These are phyloP conservation scores for Stegodyphus dumicola DNA, from an alignment of 1,140 invertebrate genomes.

Conservation along the genomic window DNA sequence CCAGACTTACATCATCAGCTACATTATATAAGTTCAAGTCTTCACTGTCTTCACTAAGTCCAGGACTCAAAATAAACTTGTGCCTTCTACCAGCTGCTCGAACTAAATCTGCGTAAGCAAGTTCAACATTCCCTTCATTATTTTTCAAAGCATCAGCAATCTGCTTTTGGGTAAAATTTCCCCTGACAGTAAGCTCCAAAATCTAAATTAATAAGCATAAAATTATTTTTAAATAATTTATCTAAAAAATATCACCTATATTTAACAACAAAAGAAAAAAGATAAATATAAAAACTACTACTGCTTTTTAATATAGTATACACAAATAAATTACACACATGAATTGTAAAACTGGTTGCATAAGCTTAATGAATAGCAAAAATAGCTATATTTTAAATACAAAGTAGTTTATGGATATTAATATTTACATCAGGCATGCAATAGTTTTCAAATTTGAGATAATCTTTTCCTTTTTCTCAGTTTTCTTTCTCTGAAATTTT, in stretches of 20 bases:
- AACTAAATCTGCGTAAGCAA: constrained; percentile 79
- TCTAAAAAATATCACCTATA: background rate
- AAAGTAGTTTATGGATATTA: no score
- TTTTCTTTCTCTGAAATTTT: no score
- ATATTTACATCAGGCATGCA: no score
- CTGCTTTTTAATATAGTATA: background rate
- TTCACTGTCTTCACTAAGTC: constrained; percentile 57
- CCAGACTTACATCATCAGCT: background rate
- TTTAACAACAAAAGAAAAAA: no score
- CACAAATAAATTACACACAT: no score
- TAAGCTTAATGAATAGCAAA: no score
- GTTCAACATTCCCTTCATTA: constrained; percentile 80
- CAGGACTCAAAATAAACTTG: constrained; percentile 52
- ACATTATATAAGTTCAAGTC: constrained; percentile 8
- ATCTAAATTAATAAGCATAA: constrained; percentile 63
- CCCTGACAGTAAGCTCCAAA: constrained; percentile 77
- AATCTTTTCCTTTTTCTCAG: no score
- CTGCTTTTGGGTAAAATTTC: constrained; percentile 79
- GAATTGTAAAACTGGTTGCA: no score
- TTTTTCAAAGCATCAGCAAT: constrained; percentile 80
- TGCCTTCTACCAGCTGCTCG: constrained; percentile 71
- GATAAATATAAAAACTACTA: background rate
- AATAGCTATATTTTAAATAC: no score
- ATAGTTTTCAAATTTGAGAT: no score
- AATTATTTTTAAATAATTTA: background rate